phyloP scores from a whole-genome alignment of 2,113 vertebrate genomes.

The Calidris pygmaea region DNA sequence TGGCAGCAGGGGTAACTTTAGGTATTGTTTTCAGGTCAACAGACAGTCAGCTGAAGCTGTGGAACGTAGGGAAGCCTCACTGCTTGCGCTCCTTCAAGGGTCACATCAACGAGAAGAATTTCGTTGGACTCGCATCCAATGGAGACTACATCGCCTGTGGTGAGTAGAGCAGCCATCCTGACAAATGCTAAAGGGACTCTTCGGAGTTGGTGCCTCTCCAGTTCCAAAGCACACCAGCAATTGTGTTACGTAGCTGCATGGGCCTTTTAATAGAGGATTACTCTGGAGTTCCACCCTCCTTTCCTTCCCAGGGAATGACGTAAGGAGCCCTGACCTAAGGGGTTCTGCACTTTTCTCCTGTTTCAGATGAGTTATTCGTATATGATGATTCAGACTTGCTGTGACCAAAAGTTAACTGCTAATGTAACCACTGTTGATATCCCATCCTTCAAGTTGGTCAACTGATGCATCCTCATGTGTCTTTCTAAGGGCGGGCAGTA shows the following conservation, averaged over 20 bases:
- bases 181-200: neutral
- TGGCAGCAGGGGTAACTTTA: conserved; percentile 1
- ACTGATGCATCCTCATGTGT: neutral
- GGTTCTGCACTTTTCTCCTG: neutral
- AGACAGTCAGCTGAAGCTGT: conserved; percentile 97
- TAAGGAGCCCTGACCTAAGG: neutral
- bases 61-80: conserved; percentile 98
- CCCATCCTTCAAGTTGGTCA: neutral
- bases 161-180: conserved; percentile 64
- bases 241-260: fast-evolving
- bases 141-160: conserved; percentile 98
- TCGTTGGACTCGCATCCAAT: conserved; percentile 95
- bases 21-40: conserved; percentile 84
- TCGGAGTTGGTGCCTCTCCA: neutral
- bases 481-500: neutral
- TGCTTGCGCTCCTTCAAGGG: conserved; percentile 98
- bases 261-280: neutral
- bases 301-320: neutral
- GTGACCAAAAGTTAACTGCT: neutral
- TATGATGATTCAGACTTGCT: neutral
- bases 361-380: neutral
- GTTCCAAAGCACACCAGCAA: neutral
- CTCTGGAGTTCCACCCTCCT: neutral
- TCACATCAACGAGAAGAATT: conserved; percentile 99
- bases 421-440: neutral